Evolutionary conservation across 2,888 invertebrate species (phyloP).

Genomic region (Melolontha melolontha): DNA sequence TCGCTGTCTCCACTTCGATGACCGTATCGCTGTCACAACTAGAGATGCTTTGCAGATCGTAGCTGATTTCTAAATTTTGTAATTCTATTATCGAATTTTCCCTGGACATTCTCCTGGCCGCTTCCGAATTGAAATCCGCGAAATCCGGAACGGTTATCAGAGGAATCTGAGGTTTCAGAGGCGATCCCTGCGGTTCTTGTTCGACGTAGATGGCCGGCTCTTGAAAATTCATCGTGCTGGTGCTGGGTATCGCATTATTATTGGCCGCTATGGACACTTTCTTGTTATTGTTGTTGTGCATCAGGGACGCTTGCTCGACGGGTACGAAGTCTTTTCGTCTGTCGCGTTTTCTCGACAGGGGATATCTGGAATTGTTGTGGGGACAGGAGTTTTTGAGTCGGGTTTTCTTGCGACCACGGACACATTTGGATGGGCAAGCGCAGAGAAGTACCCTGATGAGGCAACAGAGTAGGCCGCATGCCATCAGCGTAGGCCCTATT

Average conservation of each 20-base stretch:
- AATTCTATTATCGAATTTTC: conserved; percentile 66
- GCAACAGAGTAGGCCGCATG: conserved; percentile 85
- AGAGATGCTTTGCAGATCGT: conserved; percentile 61
- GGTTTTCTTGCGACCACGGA: conserved; percentile 75
- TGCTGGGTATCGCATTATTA: conserved; percentile 61
- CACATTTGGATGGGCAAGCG: conserved; percentile 84
- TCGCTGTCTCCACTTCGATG: conserved; percentile 52
- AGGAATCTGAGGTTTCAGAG: conserved; percentile 53
- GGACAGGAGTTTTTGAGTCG: conserved; percentile 66
- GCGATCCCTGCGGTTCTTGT: conserved; percentile 45
- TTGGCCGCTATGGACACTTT: conserved; percentile 66
- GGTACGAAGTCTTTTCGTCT: conserved; percentile 56
- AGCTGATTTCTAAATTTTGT: conserved; percentile 62
- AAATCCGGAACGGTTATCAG: conserved; percentile 56
- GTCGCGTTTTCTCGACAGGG: conserved; percentile 54
- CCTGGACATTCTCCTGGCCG: conserved; percentile 53
- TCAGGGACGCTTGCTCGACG: conserved; percentile 55
- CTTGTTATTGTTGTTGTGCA: conserved; percentile 62
- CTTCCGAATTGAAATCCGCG: conserved; percentile 53
- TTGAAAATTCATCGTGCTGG: conserved; percentile 59
- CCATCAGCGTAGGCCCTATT: conserved; percentile 81
- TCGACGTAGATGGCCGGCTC: conserved; percentile 54
- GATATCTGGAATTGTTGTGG: conserved; percentile 61
- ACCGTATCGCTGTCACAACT: conserved; percentile 57
- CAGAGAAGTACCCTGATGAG: conserved; percentile 86